Evolutionary conservation across 2,888 invertebrate genomes (phyloP).

Genomic region (Opisthograptis luteolata): DNA sequence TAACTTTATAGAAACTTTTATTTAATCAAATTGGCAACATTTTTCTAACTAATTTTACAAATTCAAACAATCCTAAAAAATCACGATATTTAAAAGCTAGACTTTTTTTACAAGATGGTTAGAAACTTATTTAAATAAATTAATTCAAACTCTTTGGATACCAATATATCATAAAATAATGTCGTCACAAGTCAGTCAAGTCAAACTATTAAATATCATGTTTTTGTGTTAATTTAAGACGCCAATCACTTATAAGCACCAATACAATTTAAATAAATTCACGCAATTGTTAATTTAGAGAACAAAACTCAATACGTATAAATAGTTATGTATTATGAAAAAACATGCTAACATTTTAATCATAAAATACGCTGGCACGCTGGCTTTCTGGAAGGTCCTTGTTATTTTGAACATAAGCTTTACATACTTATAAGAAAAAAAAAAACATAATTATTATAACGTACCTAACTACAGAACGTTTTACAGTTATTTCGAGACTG

Average conservation of each 20-base stretch:
- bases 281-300: conserved; percentile 6
- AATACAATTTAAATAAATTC: conserved; percentile 29
- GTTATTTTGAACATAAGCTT: neutral
- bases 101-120: neutral
- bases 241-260: conserved; percentile 10
- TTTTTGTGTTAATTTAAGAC: neutral
- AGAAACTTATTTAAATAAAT: neutral
- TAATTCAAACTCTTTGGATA: conserved; percentile 3
- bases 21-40: conserved; percentile 48
- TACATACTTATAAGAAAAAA: neutral
- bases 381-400: no score
- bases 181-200: no score
- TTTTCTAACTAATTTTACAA: conserved; percentile 28
- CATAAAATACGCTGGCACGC: no score
- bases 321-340: no score
- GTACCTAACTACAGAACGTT: no score
- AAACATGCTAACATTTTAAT: no score
- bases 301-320: neutral
- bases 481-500: neutral
- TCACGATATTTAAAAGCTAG: conserved; percentile 17
- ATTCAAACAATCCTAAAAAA: conserved; percentile 19
- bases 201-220: conserved; percentile 20
- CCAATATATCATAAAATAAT: no score
- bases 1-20: conserved; percentile 37
- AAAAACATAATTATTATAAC: no score